Evolutionary conservation across 2,888 invertebrate species (phyloP).

Genomic region (Trichogramma dendrolimi): DNA sequence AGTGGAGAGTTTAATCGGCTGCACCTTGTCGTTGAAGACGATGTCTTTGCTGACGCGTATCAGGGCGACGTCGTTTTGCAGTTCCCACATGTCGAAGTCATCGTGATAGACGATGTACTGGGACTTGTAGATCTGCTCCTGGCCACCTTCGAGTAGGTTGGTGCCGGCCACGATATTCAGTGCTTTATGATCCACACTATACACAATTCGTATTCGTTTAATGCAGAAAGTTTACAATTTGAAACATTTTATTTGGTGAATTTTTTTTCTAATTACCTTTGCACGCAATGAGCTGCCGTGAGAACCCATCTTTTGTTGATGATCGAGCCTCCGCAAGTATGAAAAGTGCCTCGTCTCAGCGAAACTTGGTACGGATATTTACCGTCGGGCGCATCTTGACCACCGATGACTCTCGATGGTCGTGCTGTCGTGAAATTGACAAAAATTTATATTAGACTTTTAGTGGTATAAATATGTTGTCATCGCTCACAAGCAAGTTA

Average conservation of each 20-base stretch:
- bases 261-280: conserved; percentile 14
- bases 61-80: conserved; percentile 39
- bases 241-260: not conserved
- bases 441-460: too few relatives aligned
- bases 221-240: not conserved
- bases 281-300: conserved; percentile 45
- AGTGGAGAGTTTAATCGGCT: conserved; percentile 33
- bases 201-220: not conserved
- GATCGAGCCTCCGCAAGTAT: conserved; percentile 60
- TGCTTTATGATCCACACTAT: not conserved
- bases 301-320: conserved; percentile 55
- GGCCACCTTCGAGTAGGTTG: conserved; percentile 41
- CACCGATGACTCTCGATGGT: conserved; percentile 48
- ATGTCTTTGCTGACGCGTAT: conserved; percentile 35
- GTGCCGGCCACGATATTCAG: conserved; percentile 41
- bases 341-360: conserved; percentile 50
- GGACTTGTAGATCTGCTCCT: conserved; percentile 31
- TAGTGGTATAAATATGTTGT: too few relatives aligned
- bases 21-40: conserved; percentile 32
- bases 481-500: too few relatives aligned
- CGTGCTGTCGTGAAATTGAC: too few relatives aligned
- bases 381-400: conserved; percentile 55
- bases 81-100: conserved; percentile 9
- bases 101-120: conserved; percentile 29
- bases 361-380: conserved; percentile 58